phyloP scores from a whole-genome alignment of 37 sponge, comb jelly and placozoan species.

The Bolinopsis microptera region DNA sequence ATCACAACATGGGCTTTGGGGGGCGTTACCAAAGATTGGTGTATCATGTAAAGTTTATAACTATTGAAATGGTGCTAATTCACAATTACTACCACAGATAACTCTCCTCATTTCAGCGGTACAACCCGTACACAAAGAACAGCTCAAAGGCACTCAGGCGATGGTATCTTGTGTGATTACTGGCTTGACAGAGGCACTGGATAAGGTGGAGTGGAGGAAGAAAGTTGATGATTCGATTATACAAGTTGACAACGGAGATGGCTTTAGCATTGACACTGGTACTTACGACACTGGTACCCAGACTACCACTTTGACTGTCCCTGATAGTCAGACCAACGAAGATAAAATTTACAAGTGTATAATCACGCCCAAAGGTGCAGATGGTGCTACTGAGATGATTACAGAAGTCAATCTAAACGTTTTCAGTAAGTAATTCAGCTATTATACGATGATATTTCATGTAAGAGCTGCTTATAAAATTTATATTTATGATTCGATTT shows the following conservation, averaged over 20 bases:
- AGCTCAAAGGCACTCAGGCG: background rate
- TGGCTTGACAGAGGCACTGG: background rate
- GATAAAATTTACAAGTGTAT: background rate
- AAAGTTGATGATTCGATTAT: background rate
- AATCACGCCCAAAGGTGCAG: background rate
- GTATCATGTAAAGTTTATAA: too few relatives aligned
- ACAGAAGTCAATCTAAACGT: background rate
- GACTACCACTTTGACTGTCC: background rate
- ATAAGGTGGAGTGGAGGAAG: background rate
- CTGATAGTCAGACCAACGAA: background rate
- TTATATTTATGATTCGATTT: too few relatives aligned
- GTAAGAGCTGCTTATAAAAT: too few relatives aligned
- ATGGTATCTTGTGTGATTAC: background rate
- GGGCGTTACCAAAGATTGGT: too few relatives aligned
- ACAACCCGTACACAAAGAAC: too few relatives aligned
- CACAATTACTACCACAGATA: too few relatives aligned
- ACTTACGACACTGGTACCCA: background rate
- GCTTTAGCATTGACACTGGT: background rate
- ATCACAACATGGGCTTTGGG: too few relatives aligned
- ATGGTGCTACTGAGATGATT: background rate
- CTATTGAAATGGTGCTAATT: too few relatives aligned
- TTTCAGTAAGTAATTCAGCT: background rate
- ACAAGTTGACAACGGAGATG: background rate
- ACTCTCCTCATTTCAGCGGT: too few relatives aligned
- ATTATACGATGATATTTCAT: too few relatives aligned